Conservation (phyloP, 2,888 invertebrate genomes). For the Antheraea yamamai region DNA sequence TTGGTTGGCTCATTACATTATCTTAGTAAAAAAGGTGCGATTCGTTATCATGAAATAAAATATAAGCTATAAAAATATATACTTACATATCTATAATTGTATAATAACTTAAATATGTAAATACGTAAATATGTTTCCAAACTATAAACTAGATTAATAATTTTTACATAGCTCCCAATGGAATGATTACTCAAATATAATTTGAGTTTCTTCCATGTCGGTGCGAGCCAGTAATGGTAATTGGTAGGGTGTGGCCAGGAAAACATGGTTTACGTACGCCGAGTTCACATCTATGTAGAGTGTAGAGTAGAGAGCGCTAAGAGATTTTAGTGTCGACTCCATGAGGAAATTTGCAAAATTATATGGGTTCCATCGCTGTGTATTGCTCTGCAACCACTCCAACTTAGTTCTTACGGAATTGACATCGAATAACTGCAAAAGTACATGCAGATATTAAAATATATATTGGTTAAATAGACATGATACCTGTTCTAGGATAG, state of each 20-base stretch:
- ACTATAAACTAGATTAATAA: neutral
- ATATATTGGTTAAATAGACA: no score
- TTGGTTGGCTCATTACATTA: neutral
- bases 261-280: slow-evolving; percentile 53
- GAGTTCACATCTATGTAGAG: slow-evolving; percentile 26
- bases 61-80: neutral
- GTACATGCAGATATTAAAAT: neutral
- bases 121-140: neutral
- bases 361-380: neutral
- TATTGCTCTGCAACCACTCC: neutral
- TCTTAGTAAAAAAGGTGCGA: neutral
- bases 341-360: slow-evolving; percentile 11
- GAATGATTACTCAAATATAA: slow-evolving; percentile 47
- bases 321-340: slow-evolving; percentile 26
- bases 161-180: slow-evolving; percentile 28
- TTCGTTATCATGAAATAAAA: neutral
- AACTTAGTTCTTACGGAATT: neutral
- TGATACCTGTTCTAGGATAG: no score
- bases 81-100: neutral
- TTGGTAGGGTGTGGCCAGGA: slow-evolving; percentile 67
- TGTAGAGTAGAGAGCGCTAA: slow-evolving; percentile 5
- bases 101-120: neutral
- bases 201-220: slow-evolving; percentile 65
- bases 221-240: slow-evolving; percentile 67
- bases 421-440: no score